Evolutionary conservation across 2,888 invertebrate species (phyloP).

Genomic region (Amblyjoppa proteus): DNA sequence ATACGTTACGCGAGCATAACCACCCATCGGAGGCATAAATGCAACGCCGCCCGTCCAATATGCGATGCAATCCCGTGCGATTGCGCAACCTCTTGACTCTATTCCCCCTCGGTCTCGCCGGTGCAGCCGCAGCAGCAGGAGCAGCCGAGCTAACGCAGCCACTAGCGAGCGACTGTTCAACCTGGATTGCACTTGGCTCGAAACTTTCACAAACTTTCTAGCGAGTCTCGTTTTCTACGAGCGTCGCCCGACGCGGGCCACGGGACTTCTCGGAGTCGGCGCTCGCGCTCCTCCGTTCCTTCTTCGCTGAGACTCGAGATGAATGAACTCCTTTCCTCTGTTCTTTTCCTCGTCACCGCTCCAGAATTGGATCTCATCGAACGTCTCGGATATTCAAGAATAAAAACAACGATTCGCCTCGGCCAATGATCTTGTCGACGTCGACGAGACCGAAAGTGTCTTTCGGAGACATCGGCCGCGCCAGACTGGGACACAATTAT

Average conservation of each 20-base stretch:
- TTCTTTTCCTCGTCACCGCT: slow-evolving; percentile 14
- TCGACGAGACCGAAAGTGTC: slow-evolving; percentile 11
- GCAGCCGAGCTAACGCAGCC: slow-evolving; percentile 36
- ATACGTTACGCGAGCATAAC: slow-evolving; percentile 40
- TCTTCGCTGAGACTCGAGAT: slow-evolving; percentile 32
- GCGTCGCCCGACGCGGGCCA: slow-evolving; percentile 47
- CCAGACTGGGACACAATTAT: slow-evolving; percentile 4
- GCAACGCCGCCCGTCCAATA: slow-evolving; percentile 57
- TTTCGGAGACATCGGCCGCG: background rate
- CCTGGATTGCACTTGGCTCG: slow-evolving; percentile 70
- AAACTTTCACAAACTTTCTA: slow-evolving; percentile 75
- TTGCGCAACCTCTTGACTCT: slow-evolving; percentile 64
- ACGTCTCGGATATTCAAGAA: background rate
- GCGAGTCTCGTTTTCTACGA: slow-evolving; percentile 72
- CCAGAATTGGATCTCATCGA: background rate
- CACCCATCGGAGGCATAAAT: slow-evolving; percentile 49
- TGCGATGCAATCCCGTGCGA: slow-evolving; percentile 62
- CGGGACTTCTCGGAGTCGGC: slow-evolving; percentile 58
- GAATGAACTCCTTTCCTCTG: slow-evolving; percentile 47
- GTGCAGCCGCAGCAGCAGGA: slow-evolving; percentile 44
- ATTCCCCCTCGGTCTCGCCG: slow-evolving; percentile 32
- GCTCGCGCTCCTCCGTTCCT: slow-evolving; percentile 41
- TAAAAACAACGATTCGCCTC: background rate
- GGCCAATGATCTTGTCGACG: slow-evolving; percentile 15
- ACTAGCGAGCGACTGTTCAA: slow-evolving; percentile 59